Evolutionary conservation across 1,140 invertebrate genomes (phyloP).

Genomic region (Gyrodactylus bullatarudis): DNA sequence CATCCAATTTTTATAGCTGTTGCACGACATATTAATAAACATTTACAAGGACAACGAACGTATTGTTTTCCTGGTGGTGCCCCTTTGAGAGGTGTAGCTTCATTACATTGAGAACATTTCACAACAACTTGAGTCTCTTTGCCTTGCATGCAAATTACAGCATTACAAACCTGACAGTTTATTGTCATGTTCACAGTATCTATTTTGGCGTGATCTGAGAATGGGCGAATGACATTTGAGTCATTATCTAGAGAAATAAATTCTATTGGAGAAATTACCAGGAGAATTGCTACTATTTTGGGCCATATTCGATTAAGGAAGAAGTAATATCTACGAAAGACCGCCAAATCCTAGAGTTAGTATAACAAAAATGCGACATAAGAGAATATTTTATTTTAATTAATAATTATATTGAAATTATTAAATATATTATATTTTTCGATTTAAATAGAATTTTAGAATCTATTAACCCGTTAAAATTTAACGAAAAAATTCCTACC

Average conservation of each 20-base stretch:
- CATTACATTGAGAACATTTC: conserved; percentile 1
- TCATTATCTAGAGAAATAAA: background rate
- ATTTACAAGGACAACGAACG: conserved; percentile 1
- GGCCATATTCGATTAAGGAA: too few relatives aligned
- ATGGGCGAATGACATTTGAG: background rate
- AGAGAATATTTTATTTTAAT: too few relatives aligned
- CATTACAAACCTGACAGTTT: conserved; percentile 2
- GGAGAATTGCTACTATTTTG: too few relatives aligned
- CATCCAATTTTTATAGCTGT: background rate
- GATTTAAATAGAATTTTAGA: too few relatives aligned
- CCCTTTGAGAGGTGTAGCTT: conserved; percentile 1
- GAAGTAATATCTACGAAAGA: too few relatives aligned
- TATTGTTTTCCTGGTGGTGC: conserved; percentile 4
- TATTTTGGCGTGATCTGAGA: background rate
- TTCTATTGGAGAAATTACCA: too few relatives aligned
- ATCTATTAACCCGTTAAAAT: too few relatives aligned
- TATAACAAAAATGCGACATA: too few relatives aligned
- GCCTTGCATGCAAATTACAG: background rate
- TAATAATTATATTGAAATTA: too few relatives aligned
- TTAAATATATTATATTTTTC: too few relatives aligned
- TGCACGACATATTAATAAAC: background rate
- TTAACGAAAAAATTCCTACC: too few relatives aligned
- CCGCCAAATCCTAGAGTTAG: too few relatives aligned
- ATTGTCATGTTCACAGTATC: background rate
- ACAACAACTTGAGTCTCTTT: background rate